phyloP scores from a whole-genome alignment of 2,888 invertebrate species.

The Noctua janthe region DNA sequence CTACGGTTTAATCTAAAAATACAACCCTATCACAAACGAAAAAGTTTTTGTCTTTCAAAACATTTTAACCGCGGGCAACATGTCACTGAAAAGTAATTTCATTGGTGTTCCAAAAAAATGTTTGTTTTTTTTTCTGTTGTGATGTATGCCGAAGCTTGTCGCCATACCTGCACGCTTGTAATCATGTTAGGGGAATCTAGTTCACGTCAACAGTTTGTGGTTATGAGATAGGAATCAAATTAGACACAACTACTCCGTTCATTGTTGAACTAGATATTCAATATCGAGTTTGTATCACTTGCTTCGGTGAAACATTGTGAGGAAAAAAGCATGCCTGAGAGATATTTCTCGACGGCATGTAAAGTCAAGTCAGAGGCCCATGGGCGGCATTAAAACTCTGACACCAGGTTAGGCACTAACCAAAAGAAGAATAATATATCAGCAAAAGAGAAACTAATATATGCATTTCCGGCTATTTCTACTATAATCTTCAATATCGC shows the following conservation, averaged over 20 bases:
- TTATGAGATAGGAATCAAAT: conserved; percentile 16
- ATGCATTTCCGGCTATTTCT: not conserved
- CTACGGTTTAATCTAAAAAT: conserved; percentile 18
- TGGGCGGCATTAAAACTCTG: too few relatives aligned
- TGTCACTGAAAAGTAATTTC: conserved; percentile 50
- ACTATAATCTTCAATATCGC: not conserved
- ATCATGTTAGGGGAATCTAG: conserved; percentile 30
- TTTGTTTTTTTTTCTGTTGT: conserved; percentile 21
- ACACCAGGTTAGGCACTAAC: too few relatives aligned
- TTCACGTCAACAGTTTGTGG: conserved; percentile 26
- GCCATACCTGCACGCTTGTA: conserved; percentile 20
- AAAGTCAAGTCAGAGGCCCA: too few relatives aligned
- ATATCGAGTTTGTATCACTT: not conserved
- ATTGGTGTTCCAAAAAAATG: conserved; percentile 34
- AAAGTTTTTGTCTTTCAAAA: conserved; percentile 16
- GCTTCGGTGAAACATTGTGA: too few relatives aligned
- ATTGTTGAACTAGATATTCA: conserved; percentile 5
- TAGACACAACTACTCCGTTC: conserved; percentile 2
- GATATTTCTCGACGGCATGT: too few relatives aligned
- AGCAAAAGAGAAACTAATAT: not conserved
- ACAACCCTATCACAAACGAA: conserved; percentile 4
- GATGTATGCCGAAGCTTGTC: conserved; percentile 8
- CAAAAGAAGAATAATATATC: too few relatives aligned
- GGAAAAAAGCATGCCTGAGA: too few relatives aligned
- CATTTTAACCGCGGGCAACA: conserved; percentile 21